Base-by-base conservation (phyloP, 1,140 invertebrate genomes). In the Drosophila setifemur region DNA sequence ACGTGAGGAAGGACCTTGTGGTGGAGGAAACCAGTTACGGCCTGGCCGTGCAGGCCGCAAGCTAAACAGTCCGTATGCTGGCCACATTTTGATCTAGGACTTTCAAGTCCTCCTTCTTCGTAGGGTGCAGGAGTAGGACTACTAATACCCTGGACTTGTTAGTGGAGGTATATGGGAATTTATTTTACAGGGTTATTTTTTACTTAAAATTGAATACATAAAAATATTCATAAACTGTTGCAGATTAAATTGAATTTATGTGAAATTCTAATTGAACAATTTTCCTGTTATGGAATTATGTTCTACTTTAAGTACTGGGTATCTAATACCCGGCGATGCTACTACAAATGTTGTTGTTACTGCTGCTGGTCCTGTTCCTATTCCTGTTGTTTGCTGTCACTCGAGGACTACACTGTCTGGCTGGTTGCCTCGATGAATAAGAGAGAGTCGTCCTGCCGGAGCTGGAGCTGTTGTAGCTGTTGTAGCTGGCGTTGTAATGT, bases 321-420 rank as follows among this genome's bases (percentile, higher is more conserved):
- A 37, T 5, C 5, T 3, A 2, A 16, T 37, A 16, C 33, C 1
- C 2, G 14, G 14, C 6, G 14, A 37, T 14, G 2, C 21, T 37
- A 18, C 11, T 69, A 54, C 14, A 42, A 33, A 16, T 40, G 7
- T n/a, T 33, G 25, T 50, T 43, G 16, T 55, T 39, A 35, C 42
- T 48, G 42, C 11, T 42, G 14, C 39, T 40, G 31, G 31, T 53
- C 14, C 25, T 31, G 14, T 14, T 67, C 39, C 39, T 58, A 19
- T 26, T 49, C 31, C 54, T 58, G 40, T 72, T 57, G 53, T 49
- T 35, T 74, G 55, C 45, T 54, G 49, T 40, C 57, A 67, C 45
- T 68, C 42, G 61, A 60, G 47, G 16, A 53, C 39, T 12, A 43
- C 35, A 19, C 8, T 29, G 35, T 26, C 55, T 66, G 67, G 23